A percentile compares a stretch with the other conserved stretches of the same genome.
Conservation (phyloP, 2,888 invertebrate genomes). For the Blomia tropicalis region DNA sequence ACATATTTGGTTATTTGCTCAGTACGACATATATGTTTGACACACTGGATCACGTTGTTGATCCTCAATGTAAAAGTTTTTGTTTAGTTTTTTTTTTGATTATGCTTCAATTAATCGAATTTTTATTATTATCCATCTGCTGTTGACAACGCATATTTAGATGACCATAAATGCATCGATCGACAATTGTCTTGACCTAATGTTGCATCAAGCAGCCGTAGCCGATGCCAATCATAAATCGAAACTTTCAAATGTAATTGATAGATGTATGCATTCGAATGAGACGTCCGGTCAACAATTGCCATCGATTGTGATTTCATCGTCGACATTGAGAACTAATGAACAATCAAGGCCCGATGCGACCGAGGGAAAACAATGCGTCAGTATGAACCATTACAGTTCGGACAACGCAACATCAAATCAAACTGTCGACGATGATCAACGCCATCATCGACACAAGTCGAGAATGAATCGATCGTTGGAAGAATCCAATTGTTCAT, state of each 20-base stretch:
- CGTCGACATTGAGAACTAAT: too few relatives aligned
- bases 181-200: slow-evolving; percentile 1
- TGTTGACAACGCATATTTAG: too few relatives aligned
- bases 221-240: background rate
- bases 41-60: too few relatives aligned
- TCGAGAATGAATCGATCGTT: too few relatives aligned
- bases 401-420: background rate
- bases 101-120: background rate
- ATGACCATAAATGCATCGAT: slow-evolving; percentile 11
- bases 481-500: background rate
- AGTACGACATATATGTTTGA: too few relatives aligned
- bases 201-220: background rate
- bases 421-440: background rate
- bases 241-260: background rate
- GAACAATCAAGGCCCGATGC: background rate
- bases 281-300: too few relatives aligned
- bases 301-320: slow-evolving; percentile 5
- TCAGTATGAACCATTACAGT: background rate
- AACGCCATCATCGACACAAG: too few relatives aligned
- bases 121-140: too few relatives aligned
- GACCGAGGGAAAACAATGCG: background rate
- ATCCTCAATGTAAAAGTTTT: too few relatives aligned
- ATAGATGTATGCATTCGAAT: too few relatives aligned
- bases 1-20: too few relatives aligned
- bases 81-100: background rate